Base-by-base conservation (phyloP, 2,888 invertebrate species). In the Odontocolon sp. region DNA sequence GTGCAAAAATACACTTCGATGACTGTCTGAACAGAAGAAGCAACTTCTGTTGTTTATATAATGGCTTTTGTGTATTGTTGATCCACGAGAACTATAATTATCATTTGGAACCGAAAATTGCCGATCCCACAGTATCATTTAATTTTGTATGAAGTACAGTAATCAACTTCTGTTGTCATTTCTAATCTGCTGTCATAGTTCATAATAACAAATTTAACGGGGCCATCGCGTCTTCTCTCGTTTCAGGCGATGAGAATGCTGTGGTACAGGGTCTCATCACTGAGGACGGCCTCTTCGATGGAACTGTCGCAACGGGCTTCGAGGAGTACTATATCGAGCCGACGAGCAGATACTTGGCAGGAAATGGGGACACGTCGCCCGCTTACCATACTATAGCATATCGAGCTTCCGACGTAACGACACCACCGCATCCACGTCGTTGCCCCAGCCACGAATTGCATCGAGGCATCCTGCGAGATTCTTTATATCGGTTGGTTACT, bases 311-410 rank as follows among this genome's bases (percentile, higher is more conserved):
- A 90, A 95, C 96, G 61, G 92, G 92, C 70, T 92, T 93, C 61
- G 96, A 96, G 86, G 95, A 96, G 85, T 96, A 94, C 91, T 97
- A 96, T 91, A 93, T 98, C 83, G 97, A 98, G 90, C 96, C 96
- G 4, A 91, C 95, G 70, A 93, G 93, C 83, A 93, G 95, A 83
- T 96, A 95, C 89, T 80, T 91, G 76, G 90, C 91, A 85, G 90
- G 85, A 87, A 91, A 89, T 87, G 91, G 85, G 82, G 91, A 93
- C 82, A 91, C 92, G 79, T 90, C 89, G 64, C 91, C 91, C 57
- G 84, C 90, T 73, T 93, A 96, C 91, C 97, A 97, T 91, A 96
- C 96, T 85, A 95, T 97, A 88, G 94, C 97, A 83, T 97, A 97
- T 92, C 94, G 94, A 85, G 92, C 94, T 80, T 94, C 95, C 61